These are phyloP conservation scores for Melinopterus prodromus DNA, from an alignment of 2,888 invertebrate genomes.

Conservation along the genomic window DNA sequence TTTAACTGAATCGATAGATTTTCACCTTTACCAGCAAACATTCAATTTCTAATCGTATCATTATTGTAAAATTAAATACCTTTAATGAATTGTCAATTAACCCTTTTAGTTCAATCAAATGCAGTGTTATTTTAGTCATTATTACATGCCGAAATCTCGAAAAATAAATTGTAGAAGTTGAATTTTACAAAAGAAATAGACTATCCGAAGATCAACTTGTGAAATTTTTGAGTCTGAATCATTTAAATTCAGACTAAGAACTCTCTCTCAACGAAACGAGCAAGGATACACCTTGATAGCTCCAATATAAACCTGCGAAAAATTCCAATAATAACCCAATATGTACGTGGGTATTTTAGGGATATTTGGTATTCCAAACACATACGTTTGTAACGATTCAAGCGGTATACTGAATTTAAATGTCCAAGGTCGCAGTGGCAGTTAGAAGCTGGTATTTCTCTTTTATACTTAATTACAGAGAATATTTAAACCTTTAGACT, in stretches of 20 bases:
- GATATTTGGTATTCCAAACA: background rate
- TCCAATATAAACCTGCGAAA: background rate
- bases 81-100: too few relatives aligned
- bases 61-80: background rate
- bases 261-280: too few relatives aligned
- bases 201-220: too few relatives aligned
- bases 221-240: too few relatives aligned
- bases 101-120: too few relatives aligned
- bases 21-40: background rate
- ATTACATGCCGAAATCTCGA: too few relatives aligned
- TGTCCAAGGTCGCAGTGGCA: background rate
- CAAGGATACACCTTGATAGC: too few relatives aligned
- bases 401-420: background rate
- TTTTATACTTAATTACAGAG: background rate
- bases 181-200: too few relatives aligned
- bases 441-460: background rate
- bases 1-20: background rate
- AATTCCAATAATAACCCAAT: background rate
- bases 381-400: background rate
- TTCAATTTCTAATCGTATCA: background rate
- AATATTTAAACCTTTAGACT: background rate
- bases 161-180: too few relatives aligned
- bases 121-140: too few relatives aligned
- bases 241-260: too few relatives aligned
- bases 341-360: background rate